Conservation (phyloP, 2,888 invertebrate species). For the Mycalesis mineus region DNA sequence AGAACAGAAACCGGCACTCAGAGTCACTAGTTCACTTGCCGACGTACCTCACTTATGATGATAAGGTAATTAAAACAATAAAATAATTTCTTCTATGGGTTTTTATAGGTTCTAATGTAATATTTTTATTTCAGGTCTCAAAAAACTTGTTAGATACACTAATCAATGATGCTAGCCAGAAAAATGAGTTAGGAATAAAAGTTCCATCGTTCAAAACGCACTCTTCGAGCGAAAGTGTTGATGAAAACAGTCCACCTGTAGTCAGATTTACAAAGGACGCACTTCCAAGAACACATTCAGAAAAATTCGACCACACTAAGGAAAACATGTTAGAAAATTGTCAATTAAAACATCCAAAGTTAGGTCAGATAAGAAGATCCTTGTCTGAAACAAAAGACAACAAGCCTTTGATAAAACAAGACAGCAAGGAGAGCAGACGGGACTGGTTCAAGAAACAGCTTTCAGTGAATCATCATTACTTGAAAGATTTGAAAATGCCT, state of each 20-base stretch:
- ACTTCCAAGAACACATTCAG: conserved; percentile 56
- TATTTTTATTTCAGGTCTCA: conserved; percentile 74
- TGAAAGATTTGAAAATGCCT: conserved; percentile 84
- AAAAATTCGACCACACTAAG: conserved; percentile 43
- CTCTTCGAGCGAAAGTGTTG: conserved; percentile 23
- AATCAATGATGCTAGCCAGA: conserved; percentile 44
- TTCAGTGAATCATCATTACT: conserved; percentile 82
- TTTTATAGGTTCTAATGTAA: neutral
- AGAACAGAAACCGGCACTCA: conserved; percentile 43
- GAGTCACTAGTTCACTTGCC: conserved; percentile 86
- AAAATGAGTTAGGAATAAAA: conserved; percentile 46
- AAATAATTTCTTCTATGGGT: neutral
- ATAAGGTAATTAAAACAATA: conserved; percentile 70
- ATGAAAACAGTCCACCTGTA: conserved; percentile 46
- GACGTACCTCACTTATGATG: conserved; percentile 83
- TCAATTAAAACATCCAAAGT: conserved; percentile 47
- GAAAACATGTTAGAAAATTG: conserved; percentile 44
- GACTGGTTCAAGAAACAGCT: conserved; percentile 72
- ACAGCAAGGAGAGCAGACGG: conserved; percentile 61
- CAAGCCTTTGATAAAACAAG: conserved; percentile 60
- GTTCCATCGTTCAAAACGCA: conserved; percentile 41
- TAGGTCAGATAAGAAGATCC: conserved; percentile 43
- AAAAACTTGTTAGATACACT: conserved; percentile 81
- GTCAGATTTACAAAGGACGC: conserved; percentile 45
- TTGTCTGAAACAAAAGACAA: conserved; percentile 53